A percentile compares a stretch with the other conserved stretches of the same genome.
Evolutionary conservation across 1,140 invertebrate genomes (phyloP).

Genomic region (Drosophila rufa): DNA sequence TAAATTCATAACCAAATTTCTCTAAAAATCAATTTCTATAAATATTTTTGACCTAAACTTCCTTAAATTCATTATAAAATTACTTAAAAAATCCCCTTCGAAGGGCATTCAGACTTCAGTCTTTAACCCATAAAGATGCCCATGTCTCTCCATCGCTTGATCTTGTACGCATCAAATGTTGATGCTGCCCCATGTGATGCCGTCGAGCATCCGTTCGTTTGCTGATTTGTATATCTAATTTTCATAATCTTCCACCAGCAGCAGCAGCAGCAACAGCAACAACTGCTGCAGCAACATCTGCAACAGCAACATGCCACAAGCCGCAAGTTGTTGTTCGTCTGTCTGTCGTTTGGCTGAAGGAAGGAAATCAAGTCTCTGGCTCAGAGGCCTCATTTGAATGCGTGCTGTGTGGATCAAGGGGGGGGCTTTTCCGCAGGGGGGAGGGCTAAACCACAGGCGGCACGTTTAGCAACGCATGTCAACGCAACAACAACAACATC

Average conservation of each 20-base stretch:
- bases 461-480: slow-evolving; percentile 82
- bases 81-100: neutral
- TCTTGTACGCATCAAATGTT: slow-evolving; percentile 68
- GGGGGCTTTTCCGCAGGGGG: neutral
- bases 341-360: slow-evolving; percentile 35
- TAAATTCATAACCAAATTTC: no score
- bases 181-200: slow-evolving; percentile 64
- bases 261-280: neutral
- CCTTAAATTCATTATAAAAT: no score
- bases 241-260: slow-evolving; percentile 76
- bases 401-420: slow-evolving; percentile 30
- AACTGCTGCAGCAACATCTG: slow-evolving; percentile 11
- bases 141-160: slow-evolving; percentile 42
- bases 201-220: slow-evolving; percentile 74
- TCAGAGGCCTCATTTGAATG: slow-evolving; percentile 74
- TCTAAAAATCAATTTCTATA: no score
- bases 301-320: slow-evolving; percentile 56
- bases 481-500: slow-evolving; percentile 67
- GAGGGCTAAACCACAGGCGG: slow-evolving; percentile 45
- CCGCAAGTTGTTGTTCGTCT: slow-evolving; percentile 38
- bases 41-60: no score
- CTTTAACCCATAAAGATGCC: neutral
- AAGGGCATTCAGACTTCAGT: slow-evolving; percentile 6
- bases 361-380: slow-evolving; percentile 74
- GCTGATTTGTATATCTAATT: slow-evolving; percentile 85